Percentiles rank a stretch among this genome's conserved stretches.
phyloP scores from a whole-genome alignment of 2,113 vertebrate species.

The Nycticebus coucang region DNA sequence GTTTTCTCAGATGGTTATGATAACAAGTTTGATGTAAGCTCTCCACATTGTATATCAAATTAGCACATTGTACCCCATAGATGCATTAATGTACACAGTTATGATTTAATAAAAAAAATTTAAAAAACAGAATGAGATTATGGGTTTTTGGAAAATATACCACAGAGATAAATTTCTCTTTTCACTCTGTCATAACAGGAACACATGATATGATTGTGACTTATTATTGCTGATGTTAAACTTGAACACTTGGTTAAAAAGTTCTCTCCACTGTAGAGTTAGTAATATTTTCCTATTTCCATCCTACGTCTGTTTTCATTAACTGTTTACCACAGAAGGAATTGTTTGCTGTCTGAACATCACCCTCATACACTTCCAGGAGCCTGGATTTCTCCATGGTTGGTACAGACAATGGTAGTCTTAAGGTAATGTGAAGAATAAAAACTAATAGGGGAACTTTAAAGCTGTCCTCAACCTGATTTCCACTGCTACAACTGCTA shows the following conservation, averaged over 20 bases:
- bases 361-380: neutral
- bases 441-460: neutral
- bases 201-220: neutral
- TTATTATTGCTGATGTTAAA: neutral
- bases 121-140: neutral
- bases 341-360: neutral
- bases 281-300: neutral
- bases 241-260: neutral
- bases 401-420: neutral
- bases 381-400: neutral
- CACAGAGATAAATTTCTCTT: constrained; percentile 3
- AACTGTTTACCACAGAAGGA: neutral
- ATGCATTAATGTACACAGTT: too few species aligned
- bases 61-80: too few species aligned
- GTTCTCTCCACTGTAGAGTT: neutral
- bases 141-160: neutral
- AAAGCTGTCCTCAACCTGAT: neutral
- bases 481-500: neutral
- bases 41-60: too few species aligned
- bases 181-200: neutral
- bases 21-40: too few species aligned
- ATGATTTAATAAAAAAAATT: too few species aligned
- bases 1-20: neutral
- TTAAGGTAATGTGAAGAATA: neutral
- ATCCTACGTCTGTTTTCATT: neutral